Evolutionary conservation across 2,888 invertebrate species (phyloP).

Genomic region (Dynastes hyllus): DNA sequence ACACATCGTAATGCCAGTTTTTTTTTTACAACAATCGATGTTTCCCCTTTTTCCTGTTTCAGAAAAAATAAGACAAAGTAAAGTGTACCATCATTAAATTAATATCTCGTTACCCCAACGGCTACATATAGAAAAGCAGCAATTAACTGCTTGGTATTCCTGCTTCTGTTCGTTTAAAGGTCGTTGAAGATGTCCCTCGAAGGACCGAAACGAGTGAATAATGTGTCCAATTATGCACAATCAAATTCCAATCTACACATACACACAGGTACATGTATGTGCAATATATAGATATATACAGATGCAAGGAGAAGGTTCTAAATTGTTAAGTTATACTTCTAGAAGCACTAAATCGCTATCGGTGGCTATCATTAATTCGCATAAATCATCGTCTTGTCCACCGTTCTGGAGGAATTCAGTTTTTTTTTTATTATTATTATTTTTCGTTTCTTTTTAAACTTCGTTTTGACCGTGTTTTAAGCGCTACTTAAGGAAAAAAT

Average conservation of each 20-base stretch:
- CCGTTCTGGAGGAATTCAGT: neutral
- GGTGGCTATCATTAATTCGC: constrained; percentile 30
- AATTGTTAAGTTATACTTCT: constrained; percentile 3
- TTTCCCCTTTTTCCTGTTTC: too few relatives aligned
- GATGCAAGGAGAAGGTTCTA: neutral
- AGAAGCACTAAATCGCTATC: constrained; percentile 22
- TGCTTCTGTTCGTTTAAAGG: constrained; percentile 44
- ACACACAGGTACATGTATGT: neutral
- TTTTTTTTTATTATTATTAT: neutral
- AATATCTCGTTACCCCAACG: too few relatives aligned
- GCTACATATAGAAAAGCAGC: too few relatives aligned
- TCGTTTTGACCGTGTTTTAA: neutral
- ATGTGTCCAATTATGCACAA: constrained; percentile 42
- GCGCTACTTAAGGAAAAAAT: too few relatives aligned
- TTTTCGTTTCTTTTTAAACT: neutral
- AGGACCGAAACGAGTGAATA: constrained; percentile 45
- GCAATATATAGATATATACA: too few relatives aligned
- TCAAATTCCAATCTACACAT: constrained; percentile 42
- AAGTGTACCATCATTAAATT: too few relatives aligned
- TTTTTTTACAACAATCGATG: too few relatives aligned
- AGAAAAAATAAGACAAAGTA: too few relatives aligned
- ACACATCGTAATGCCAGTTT: too few relatives aligned
- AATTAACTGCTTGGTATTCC: neutral
- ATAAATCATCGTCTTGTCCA: constrained; percentile 18
- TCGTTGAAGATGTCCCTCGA: constrained; percentile 46